A percentile compares a stretch with the other conserved stretches of the same genome.
Conservation (phyloP, 2,888 invertebrate species). For the Heliconius sara region DNA sequence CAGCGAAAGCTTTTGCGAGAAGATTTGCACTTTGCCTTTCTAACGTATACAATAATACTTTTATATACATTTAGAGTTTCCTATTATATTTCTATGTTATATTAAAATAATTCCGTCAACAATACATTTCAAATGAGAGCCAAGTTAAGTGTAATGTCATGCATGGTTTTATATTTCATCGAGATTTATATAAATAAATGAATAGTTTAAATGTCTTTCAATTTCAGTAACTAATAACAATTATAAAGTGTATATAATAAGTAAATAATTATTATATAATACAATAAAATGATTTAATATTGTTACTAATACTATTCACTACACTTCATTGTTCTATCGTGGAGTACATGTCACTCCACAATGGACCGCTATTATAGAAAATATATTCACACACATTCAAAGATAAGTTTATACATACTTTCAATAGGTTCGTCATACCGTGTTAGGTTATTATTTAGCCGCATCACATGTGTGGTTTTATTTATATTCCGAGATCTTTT, state of each 20-base stretch:
- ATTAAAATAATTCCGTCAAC: background rate
- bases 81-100: background rate
- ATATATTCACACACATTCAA: background rate
- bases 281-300: background rate
- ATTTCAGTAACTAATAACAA: background rate
- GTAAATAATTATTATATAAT: background rate
- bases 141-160: too few species aligned
- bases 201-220: background rate
- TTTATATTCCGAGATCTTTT: too few species aligned
- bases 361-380: background rate
- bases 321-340: background rate
- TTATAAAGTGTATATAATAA: background rate
- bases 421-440: background rate
- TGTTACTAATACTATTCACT: background rate
- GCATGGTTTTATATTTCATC: too few species aligned
- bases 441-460: background rate
- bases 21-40: slow-evolving; percentile 29
- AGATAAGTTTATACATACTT: background rate
- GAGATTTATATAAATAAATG: background rate
- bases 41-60: slow-evolving; percentile 13
- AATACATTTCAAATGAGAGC: background rate
- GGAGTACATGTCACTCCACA: background rate
- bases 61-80: background rate
- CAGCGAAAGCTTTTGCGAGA: slow-evolving; percentile 24
- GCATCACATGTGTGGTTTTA: background rate